Base-by-base conservation (phyloP, 1,140 invertebrate genomes). In the Eueides isabella region DNA sequence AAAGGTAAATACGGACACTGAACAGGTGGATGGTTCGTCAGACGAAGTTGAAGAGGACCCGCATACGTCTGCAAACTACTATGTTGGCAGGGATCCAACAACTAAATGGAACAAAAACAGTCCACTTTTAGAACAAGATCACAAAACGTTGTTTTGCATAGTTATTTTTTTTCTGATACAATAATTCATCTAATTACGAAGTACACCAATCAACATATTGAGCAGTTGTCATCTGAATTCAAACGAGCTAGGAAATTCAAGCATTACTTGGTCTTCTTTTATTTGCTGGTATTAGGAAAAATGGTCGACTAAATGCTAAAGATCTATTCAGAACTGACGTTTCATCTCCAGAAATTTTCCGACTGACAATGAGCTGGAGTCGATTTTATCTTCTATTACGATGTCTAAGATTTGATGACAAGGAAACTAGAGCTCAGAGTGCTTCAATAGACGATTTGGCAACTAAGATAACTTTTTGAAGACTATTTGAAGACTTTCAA, bases 381-480 rank as follows among this genome's bases (percentile, higher is more conserved):
- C 14, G 62, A 14, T 72, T 72, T 14, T 72, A 65, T 72, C n/a
- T 72, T 33, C 14, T 72, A 9, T 28, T 71, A 29, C 72, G 68
- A 16, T 67, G 55, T 67, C 71, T 77, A 5, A 29, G 75, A 55
- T 77, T 77, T 44, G 71, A 77, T 26, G 29, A 71, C 23, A 77
- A 74, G 30, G 35, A 61, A 44, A 74, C 71, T n/a, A 44, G 71
- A 31, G 30, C 6, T 44, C 62, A 73, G 30, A 48, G 75, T 35
- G 12, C 7, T 2, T 14, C n/a, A 19, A 1, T 71, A 7, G 75
- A 77, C 71, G 67, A 73, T 29, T 63, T 74, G 6, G 75, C 71
- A 16, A 71, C 71, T 19, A 73, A 63, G 70, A 76, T 29, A 72
- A 1, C 55, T 72, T 12, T 76, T 76, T 68, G 75, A 76, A 61